Conservation (phyloP, 2,797 vertebrate genomes). For the Paratrypauchen microcephalus region DNA sequence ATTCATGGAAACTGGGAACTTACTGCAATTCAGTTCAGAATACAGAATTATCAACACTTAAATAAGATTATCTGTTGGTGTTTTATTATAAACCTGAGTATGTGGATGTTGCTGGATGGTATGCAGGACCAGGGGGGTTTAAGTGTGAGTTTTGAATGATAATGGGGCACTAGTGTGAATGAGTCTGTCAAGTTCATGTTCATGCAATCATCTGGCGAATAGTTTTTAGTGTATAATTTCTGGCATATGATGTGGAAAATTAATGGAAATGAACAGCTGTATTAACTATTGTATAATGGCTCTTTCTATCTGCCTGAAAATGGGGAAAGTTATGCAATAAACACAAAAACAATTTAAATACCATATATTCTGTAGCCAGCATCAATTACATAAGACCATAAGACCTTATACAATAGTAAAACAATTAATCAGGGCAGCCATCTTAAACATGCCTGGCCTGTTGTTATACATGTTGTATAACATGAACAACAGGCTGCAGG, state of each 20-base stretch:
- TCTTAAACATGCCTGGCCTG: slow-evolving; percentile 10
- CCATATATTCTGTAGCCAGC: neutral
- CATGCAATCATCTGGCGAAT: neutral
- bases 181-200: neutral
- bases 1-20: slow-evolving; percentile 48
- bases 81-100: neutral
- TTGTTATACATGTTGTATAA: slow-evolving; percentile 17
- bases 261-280: neutral
- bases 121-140: neutral
- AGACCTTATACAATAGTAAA: slow-evolving; percentile 7
- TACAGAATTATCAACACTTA: neutral
- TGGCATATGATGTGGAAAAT: neutral
- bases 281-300: neutral
- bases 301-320: neutral
- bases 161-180: neutral
- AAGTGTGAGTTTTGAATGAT: neutral
- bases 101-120: neutral
- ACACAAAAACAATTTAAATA: neutral
- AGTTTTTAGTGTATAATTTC: neutral
- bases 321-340: neutral
- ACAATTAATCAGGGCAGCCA: slow-evolving; percentile 4
- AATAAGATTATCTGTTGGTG: too few species aligned
- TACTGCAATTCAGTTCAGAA: slow-evolving; percentile 20
- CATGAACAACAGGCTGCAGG: neutral
- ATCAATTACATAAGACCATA: neutral